phyloP scores from a whole-genome alignment of 2,888 invertebrate species.

The Encarsia formosa region DNA sequence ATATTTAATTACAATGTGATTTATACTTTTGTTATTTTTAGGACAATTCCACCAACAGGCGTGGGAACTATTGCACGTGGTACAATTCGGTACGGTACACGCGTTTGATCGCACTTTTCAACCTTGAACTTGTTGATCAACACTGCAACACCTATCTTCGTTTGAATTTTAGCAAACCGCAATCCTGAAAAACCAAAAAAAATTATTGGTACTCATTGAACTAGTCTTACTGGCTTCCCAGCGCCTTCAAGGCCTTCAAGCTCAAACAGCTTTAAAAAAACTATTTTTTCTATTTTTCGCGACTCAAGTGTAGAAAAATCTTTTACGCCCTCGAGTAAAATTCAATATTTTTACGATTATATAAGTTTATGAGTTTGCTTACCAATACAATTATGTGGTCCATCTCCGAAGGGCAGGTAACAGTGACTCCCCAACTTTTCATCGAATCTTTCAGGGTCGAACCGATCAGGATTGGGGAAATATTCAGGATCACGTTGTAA shows the following conservation, averaged over 20 bases:
- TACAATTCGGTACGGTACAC: background rate
- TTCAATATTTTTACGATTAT: no score
- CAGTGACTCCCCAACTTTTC: constrained; percentile 28
- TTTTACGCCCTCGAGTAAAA: no score
- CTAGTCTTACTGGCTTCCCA: no score
- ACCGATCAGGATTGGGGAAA: constrained; percentile 32
- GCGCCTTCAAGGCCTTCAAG: no score
- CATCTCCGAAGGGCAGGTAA: constrained; percentile 32
- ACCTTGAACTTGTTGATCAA: constrained; percentile 42
- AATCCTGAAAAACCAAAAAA: constrained; percentile 29
- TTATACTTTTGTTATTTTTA: background rate
- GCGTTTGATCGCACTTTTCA: constrained; percentile 36
- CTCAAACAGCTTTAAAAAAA: no score
- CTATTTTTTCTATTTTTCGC: no score
- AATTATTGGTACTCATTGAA: background rate
- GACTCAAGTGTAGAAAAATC: no score
- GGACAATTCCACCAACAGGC: background rate
- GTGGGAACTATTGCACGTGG: background rate
- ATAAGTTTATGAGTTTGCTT: background rate
- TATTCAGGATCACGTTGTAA: constrained; percentile 30
- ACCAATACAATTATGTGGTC: constrained; percentile 35
- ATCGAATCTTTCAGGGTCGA: constrained; percentile 34
- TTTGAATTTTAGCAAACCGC: constrained; percentile 40
- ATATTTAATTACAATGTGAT: background rate
- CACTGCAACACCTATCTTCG: constrained; percentile 45